Conservation (phyloP, 2,888 invertebrate genomes). For the Lampropteryx suffumata region DNA sequence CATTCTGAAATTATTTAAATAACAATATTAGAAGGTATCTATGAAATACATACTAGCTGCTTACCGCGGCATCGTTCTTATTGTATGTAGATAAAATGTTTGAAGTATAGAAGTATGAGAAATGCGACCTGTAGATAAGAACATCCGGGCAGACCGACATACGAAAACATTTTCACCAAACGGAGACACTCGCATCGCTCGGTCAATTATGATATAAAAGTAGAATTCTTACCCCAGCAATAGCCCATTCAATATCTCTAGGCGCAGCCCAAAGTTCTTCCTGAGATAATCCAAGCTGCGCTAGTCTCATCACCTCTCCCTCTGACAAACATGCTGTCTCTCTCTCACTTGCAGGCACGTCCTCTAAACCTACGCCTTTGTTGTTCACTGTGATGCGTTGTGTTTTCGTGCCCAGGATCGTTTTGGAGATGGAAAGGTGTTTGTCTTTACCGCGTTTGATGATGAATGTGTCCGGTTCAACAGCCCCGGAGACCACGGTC, state of each 20-base stretch:
- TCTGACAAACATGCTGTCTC: constrained; percentile 80
- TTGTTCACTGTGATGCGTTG: constrained; percentile 68
- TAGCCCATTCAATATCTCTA: constrained; percentile 92
- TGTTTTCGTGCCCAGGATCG: constrained; percentile 80
- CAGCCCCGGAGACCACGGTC: constrained; percentile 18
- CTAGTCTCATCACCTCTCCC: constrained; percentile 79
- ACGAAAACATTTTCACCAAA: too few species aligned
- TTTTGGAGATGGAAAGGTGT: constrained; percentile 65
- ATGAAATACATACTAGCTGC: too few species aligned
- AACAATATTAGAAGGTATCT: too few species aligned
- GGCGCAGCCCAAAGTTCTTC: constrained; percentile 87
- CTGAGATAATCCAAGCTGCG: constrained; percentile 73
- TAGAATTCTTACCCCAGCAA: constrained; percentile 73
- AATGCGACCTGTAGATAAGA: too few species aligned
- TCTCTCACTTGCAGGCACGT: constrained; percentile 64
- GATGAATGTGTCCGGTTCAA: constrained; percentile 58
- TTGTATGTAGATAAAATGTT: too few species aligned
- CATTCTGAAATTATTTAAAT: constrained; percentile 58
- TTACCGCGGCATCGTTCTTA: too few species aligned
- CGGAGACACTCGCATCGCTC: too few species aligned
- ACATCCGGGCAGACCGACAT: too few species aligned
- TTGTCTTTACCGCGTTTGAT: constrained; percentile 74
- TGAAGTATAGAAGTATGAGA: too few species aligned
- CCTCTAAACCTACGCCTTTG: constrained; percentile 64
- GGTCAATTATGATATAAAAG: too few species aligned